A percentile compares a stretch with the other conserved stretches of the same genome.
Evolutionary conservation across 2,888 invertebrate species (phyloP).

Genomic region (Cephus pulcher): DNA sequence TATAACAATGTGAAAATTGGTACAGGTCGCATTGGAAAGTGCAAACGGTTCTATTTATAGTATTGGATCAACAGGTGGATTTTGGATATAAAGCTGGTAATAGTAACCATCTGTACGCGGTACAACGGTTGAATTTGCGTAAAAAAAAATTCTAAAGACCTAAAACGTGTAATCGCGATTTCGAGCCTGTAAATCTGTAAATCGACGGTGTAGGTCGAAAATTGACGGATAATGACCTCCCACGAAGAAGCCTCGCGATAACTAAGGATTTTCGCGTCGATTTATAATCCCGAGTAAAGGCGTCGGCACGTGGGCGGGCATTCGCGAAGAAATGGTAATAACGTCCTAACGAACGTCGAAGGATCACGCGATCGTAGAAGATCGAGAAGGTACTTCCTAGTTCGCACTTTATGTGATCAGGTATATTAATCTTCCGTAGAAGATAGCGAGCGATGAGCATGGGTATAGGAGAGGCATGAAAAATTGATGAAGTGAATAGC

Average conservation of each 20-base stretch:
- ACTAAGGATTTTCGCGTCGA: conserved; percentile 29
- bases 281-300: conserved; percentile 51
- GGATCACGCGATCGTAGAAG: conserved; percentile 31
- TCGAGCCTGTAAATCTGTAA: not conserved
- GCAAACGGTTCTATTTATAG: not conserved
- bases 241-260: not conserved
- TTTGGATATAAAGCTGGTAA: not conserved
- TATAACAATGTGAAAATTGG: not conserved
- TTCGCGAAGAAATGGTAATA: conserved; percentile 27
- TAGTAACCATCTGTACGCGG: not conserved
- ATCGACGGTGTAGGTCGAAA: conserved; percentile 44
- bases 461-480: not conserved
- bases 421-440: not conserved
- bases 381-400: conserved; percentile 37
- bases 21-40: not conserved
- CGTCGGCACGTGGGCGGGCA: conserved; percentile 41
- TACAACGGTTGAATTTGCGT: not conserved
- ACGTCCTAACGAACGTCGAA: conserved; percentile 44
- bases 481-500: not conserved
- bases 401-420: conserved; percentile 26
- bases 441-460: not conserved
- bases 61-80: not conserved
- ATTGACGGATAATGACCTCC: conserved; percentile 46
- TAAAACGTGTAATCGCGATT: not conserved
- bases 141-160: not conserved